These are phyloP conservation scores for Caenorhabditis sinica DNA, from an alignment of 2,888 invertebrate species.

Conservation along the genomic window DNA sequence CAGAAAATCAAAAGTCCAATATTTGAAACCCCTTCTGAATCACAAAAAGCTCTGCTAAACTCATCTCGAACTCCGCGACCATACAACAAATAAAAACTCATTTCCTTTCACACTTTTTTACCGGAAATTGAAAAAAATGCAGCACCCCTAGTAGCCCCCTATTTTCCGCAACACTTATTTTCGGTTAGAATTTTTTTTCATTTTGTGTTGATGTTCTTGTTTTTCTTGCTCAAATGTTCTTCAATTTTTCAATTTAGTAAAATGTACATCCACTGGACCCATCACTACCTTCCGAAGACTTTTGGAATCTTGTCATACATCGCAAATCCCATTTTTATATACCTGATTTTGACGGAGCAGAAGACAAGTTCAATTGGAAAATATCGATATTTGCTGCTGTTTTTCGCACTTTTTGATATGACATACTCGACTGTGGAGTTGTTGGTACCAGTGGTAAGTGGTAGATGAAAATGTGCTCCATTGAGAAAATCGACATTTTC, in stretches of 20 bases:
- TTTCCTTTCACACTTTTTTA: too few species aligned
- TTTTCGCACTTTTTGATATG: conserved; percentile 50
- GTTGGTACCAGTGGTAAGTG: conserved; percentile 38
- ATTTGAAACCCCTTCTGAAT: too few species aligned
- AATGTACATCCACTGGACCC: conserved; percentile 55
- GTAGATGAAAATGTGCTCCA: too few species aligned
- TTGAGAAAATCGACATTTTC: neutral
- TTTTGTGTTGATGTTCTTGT: too few species aligned
- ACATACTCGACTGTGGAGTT: conserved; percentile 47
- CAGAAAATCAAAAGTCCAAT: too few species aligned
- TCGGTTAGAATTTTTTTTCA: too few species aligned
- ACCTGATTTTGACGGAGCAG: conserved; percentile 37
- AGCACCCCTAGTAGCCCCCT: too few species aligned
- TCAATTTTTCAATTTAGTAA: neutral
- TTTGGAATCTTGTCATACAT: conserved; percentile 38
- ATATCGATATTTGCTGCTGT: conserved; percentile 37
- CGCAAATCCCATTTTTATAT: conserved; percentile 44
- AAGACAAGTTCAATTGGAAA: conserved; percentile 37
- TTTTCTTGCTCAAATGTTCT: neutral
- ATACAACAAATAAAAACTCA: too few species aligned
- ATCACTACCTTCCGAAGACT: conserved; percentile 46
- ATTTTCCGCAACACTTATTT: too few species aligned
- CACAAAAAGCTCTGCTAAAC: too few species aligned
- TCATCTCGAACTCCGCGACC: too few species aligned
- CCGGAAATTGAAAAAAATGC: too few species aligned